phyloP scores from a whole-genome alignment of 2,888 invertebrate species.

The Clivina fossor region DNA sequence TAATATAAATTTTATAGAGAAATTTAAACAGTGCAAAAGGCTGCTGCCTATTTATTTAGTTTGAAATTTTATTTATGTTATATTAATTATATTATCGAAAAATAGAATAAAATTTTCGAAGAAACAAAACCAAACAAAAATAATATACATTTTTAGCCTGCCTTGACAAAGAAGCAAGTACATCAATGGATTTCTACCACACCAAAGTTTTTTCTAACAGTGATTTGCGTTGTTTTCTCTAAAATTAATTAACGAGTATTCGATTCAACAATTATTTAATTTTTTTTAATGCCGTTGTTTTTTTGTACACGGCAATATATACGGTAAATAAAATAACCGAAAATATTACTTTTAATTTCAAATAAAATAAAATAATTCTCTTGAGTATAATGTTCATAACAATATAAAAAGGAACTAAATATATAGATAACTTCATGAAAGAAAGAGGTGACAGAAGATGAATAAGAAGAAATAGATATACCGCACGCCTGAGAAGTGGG shows the following conservation, averaged over 20 bases:
- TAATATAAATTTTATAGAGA: conserved; percentile 30
- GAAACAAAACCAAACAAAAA: neutral
- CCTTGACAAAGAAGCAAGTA: conserved; percentile 27
- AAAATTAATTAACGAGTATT: conserved; percentile 34
- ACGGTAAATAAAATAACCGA: too few relatives aligned
- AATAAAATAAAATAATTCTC: too few relatives aligned
- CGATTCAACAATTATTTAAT: conserved; percentile 34
- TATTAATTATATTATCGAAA: conserved; percentile 15
- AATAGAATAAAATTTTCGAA: conserved; percentile 10
- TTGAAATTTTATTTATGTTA: conserved; percentile 26
- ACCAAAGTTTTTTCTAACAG: conserved; percentile 30
- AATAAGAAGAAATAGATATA: conserved; percentile 8
- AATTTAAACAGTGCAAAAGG: conserved; percentile 27
- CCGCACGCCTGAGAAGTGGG: conserved; percentile 8
- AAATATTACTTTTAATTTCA: too few relatives aligned
- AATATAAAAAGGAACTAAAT: too few relatives aligned
- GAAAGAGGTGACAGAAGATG: too few relatives aligned
- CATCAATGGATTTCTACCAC: conserved; percentile 31
- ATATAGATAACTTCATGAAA: too few relatives aligned
- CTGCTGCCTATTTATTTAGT: conserved; percentile 25
- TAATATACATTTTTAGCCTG: conserved; percentile 25
- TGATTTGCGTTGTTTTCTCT: conserved; percentile 29
- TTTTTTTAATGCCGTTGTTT: too few relatives aligned
- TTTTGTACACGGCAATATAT: too few relatives aligned
- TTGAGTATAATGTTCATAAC: too few relatives aligned